These are phyloP conservation scores for Platysternon megacephalum DNA, from an alignment of 2,113 vertebrate genomes.

Conservation along the genomic window DNA sequence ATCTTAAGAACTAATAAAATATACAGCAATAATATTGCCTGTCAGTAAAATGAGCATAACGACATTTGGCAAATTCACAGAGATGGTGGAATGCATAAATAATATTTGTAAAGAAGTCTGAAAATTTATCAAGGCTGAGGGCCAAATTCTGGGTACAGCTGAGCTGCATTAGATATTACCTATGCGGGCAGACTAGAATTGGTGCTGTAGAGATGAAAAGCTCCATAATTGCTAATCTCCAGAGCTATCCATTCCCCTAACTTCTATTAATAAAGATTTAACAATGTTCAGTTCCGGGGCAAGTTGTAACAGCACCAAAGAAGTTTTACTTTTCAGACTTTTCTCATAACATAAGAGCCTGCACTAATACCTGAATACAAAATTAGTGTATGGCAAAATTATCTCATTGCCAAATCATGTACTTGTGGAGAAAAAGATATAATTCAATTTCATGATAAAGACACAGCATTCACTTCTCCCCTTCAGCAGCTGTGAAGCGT, in stretches of 20 bases:
- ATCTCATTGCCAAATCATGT: not conserved
- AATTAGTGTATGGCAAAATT: not conserved
- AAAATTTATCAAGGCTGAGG: not conserved
- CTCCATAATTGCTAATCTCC: not conserved
- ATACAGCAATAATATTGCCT: not conserved
- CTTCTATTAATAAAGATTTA: not conserved
- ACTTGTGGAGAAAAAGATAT: not conserved
- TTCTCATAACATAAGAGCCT: not conserved
- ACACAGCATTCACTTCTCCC: not conserved
- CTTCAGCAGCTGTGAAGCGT: not conserved
- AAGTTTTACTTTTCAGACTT: not conserved
- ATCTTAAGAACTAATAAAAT: conserved; percentile 63
- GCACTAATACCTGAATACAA: not conserved
- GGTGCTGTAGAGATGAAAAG: not conserved
- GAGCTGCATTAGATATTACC: not conserved
- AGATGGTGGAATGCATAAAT: not conserved
- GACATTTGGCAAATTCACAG: not conserved
- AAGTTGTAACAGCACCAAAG: not conserved
- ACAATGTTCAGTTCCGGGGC: not conserved
- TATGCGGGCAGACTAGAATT: not conserved
- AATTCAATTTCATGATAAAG: not conserved
- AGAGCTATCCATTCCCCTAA: not conserved
- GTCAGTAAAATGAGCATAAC: not conserved
- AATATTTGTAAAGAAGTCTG: not conserved
- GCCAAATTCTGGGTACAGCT: not conserved